Conservation (phyloP, 1,140 invertebrate species). For the Semibalanus balanoides region DNA sequence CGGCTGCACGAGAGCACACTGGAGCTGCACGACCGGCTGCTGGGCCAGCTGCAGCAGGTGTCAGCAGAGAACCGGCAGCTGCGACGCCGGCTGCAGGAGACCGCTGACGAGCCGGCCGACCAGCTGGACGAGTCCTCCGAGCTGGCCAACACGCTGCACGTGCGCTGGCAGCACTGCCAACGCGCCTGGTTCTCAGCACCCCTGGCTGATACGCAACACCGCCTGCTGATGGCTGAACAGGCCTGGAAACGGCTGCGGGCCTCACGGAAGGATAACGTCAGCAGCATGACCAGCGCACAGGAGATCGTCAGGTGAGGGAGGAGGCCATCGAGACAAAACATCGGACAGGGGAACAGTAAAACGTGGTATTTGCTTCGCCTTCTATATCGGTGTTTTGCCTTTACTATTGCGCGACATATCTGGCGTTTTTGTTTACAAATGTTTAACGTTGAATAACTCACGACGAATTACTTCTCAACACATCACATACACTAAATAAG, state of each 20-base stretch:
- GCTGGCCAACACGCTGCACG: constrained; percentile 22
- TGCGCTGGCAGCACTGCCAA: constrained; percentile 23
- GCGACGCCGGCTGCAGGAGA: constrained; percentile 6
- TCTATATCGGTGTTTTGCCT: too few species aligned
- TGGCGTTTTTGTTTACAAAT: too few species aligned
- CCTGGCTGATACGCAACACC: constrained; percentile 24
- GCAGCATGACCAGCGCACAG: constrained; percentile 7
- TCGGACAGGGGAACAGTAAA: too few species aligned
- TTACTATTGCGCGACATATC: too few species aligned
- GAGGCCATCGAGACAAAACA: too few species aligned
- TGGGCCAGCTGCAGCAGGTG: constrained; percentile 21
- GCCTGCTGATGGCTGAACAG: constrained; percentile 24
- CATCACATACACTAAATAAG: too few species aligned
- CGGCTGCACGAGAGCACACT: constrained; percentile 22
- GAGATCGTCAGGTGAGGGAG: background rate
- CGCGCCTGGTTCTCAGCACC: constrained; percentile 23
- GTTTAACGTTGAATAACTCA: too few species aligned
- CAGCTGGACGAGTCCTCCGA: background rate
- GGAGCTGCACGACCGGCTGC: constrained; percentile 22
- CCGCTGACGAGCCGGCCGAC: background rate
- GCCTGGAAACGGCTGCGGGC: constrained; percentile 23
- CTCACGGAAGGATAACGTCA: constrained; percentile 3
- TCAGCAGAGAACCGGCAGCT: constrained; percentile 20
- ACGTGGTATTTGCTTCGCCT: too few species aligned
- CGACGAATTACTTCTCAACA: too few species aligned